Percentiles rank a stretch among this genome's conserved stretches.
phyloP scores from a whole-genome alignment of 2,797 vertebrate genomes.

The Nasua narica region DNA sequence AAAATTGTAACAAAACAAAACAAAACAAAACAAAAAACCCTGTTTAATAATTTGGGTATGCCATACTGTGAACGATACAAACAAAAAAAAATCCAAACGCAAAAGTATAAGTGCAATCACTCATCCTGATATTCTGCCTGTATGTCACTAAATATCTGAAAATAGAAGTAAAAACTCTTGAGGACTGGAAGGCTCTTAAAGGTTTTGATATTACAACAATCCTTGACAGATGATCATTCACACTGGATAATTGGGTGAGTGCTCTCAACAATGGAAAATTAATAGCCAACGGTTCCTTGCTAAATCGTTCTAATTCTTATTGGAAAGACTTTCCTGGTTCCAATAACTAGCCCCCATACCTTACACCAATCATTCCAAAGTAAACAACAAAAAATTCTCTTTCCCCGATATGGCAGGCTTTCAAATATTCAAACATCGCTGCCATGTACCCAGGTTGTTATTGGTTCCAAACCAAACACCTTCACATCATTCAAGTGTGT shows the following conservation, averaged over 20 bases:
- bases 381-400: not conserved
- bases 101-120: not conserved
- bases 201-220: not conserved
- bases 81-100: not conserved
- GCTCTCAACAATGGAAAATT: not conserved
- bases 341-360: not conserved
- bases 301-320: not conserved
- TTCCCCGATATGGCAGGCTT: not conserved
- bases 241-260: not conserved
- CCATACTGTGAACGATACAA: not conserved
- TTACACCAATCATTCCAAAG: conserved; percentile 23
- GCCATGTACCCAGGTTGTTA: not conserved
- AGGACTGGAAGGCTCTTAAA: not conserved
- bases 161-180: not conserved
- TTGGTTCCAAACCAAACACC: not conserved
- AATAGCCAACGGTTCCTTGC: not conserved
- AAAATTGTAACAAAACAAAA: not conserved
- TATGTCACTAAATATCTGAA: not conserved
- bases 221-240: not conserved
- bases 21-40: not conserved
- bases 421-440: not conserved
- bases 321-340: not conserved
- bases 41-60: not conserved
- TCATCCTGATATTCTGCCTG: not conserved
- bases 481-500: not conserved